Evolutionary conservation across 1,140 invertebrate genomes (phyloP).

Genomic region (Drosophila triauraria): DNA sequence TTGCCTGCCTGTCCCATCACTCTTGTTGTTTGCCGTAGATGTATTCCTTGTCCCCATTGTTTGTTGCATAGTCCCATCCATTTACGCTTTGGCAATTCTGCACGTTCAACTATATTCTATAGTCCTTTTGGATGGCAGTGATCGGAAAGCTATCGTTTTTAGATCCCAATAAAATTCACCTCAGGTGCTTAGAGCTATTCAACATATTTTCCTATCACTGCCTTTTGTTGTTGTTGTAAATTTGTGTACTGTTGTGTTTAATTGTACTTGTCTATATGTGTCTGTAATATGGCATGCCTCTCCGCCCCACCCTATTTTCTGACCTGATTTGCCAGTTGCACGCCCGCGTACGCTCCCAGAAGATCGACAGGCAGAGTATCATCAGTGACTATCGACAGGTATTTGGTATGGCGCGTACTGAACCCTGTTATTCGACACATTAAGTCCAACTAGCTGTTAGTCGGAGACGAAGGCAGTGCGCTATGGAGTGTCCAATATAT

Average conservation of each 20-base stretch:
- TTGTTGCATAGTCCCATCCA: slow-evolving; percentile 34
- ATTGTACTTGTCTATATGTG: slow-evolving; percentile 45
- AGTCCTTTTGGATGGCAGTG: background rate
- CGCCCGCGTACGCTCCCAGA: slow-evolving; percentile 57
- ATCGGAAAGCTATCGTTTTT: slow-evolving; percentile 5
- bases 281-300: slow-evolving; percentile 46
- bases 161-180: too few species aligned
- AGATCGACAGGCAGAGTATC: slow-evolving; percentile 69
- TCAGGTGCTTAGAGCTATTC: background rate
- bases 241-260: slow-evolving; percentile 41
- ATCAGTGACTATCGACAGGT: slow-evolving; percentile 69
- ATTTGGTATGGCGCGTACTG: slow-evolving; percentile 42
- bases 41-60: slow-evolving; percentile 11
- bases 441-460: slow-evolving; percentile 24
- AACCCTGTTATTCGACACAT: slow-evolving; percentile 17
- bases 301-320: slow-evolving; percentile 6
- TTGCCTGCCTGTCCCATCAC: slow-evolving; percentile 2
- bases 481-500: background rate
- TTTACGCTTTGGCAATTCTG: slow-evolving; percentile 52
- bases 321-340: slow-evolving; percentile 49
- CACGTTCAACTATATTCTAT: slow-evolving; percentile 25
- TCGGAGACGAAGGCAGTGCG: slow-evolving; percentile 7
- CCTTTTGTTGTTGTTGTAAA: slow-evolving; percentile 25
- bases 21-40: slow-evolving; percentile 18
- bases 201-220: slow-evolving; percentile 20